Evolutionary conservation across 2,888 invertebrate genomes (phyloP).

Genomic region (Drosophila dives): DNA sequence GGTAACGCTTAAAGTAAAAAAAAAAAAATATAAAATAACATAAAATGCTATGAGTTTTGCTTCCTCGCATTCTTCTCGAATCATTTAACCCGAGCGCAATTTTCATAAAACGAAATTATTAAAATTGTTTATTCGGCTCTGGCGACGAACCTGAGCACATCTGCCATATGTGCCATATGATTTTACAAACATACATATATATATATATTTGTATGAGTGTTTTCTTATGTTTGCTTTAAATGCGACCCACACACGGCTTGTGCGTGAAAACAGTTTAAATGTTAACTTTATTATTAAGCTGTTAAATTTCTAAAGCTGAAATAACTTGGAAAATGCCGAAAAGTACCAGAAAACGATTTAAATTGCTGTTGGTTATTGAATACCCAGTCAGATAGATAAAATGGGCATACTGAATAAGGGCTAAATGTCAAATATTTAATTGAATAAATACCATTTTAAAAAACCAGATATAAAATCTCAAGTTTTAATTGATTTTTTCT

Average conservation of each 20-base stretch:
- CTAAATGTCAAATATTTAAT: not conserved
- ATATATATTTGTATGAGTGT: not conserved
- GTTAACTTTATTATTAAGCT: constrained; percentile 38
- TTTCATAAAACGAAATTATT: constrained; percentile 84
- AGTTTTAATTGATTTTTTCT: not conserved
- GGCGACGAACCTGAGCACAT: constrained; percentile 35
- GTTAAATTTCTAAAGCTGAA: too few species aligned
- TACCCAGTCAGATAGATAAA: not conserved
- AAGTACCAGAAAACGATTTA: constrained; percentile 1
- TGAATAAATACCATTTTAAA: not conserved
- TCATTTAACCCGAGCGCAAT: constrained; percentile 81
- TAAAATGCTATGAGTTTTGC: constrained; percentile 74
- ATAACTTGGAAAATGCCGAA: constrained; percentile 14
- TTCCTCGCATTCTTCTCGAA: constrained; percentile 72
- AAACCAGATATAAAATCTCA: not conserved
- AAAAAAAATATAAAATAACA: constrained; percentile 36
- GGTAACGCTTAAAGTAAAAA: not conserved
- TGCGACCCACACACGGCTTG: constrained; percentile 4
- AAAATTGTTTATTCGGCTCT: constrained; percentile 79
- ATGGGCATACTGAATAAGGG: not conserved
- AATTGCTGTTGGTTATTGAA: constrained; percentile 2
- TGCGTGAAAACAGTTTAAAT: constrained; percentile 4
- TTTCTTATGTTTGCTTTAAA: constrained; percentile 10
- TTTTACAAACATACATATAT: constrained; percentile 8
- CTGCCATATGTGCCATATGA: constrained; percentile 36